Evolutionary conservation across 2,797 vertebrate genomes (phyloP).

Genomic region (Epinephelus awoara): DNA sequence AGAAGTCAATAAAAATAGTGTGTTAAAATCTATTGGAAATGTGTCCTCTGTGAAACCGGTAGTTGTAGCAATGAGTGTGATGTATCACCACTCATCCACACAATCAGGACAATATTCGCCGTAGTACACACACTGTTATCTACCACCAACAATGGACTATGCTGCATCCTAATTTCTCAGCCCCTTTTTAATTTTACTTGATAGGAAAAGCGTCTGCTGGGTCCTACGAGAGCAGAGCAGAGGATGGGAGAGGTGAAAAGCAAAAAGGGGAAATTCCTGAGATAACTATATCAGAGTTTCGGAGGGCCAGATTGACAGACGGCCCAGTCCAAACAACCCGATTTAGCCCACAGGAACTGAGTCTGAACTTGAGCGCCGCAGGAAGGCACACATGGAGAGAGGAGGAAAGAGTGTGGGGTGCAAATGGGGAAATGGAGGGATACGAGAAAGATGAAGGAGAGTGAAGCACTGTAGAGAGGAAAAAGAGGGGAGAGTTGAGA

Average conservation of each 20-base stretch:
- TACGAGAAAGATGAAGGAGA: constrained; percentile 10
- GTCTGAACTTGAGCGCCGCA: constrained; percentile 61
- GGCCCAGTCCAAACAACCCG: constrained; percentile 63
- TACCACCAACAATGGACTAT: constrained; percentile 19
- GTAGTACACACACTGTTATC: constrained; percentile 34
- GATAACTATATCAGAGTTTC: constrained; percentile 74
- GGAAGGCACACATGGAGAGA: constrained; percentile 46
- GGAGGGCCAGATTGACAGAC: constrained; percentile 70
- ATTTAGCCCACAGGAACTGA: constrained; percentile 68
- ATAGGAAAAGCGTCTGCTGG: constrained; percentile 50
- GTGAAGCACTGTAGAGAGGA: not conserved
- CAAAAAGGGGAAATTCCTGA: constrained; percentile 81
- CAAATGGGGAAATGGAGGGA: constrained; percentile 18
- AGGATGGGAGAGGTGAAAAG: constrained; percentile 52
- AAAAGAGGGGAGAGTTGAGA: constrained; percentile 5
- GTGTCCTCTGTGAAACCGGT: not conserved
- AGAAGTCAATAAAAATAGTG: constrained; percentile 24
- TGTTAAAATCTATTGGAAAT: constrained; percentile 15
- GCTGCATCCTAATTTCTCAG: constrained; percentile 23
- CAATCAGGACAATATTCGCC: not conserved
- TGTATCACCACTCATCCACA: constrained; percentile 10
- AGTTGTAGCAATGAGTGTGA: not conserved
- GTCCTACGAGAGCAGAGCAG: constrained; percentile 37
- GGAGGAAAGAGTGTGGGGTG: constrained; percentile 11
- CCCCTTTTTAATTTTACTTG: constrained; percentile 40